Conservation (phyloP, 1,140 invertebrate genomes). For the Bradynema listronoti region DNA sequence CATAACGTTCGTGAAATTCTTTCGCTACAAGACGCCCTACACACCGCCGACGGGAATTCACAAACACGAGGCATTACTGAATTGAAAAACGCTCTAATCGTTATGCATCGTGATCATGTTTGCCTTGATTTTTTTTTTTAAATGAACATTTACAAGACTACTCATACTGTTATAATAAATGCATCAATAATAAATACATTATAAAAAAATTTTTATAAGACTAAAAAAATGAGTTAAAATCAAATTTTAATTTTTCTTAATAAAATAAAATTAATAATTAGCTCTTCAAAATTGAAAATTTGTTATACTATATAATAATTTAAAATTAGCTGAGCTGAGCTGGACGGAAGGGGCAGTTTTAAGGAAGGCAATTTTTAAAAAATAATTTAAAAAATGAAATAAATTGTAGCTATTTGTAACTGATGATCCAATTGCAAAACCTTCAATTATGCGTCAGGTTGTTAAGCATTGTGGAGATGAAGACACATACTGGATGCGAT, state of each 20-base stretch:
- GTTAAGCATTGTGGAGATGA: slow-evolving; percentile 14
- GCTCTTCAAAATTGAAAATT: too few relatives aligned
- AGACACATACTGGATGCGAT: slow-evolving; percentile 6
- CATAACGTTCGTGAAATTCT: slow-evolving; percentile 23
- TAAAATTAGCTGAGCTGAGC: neutral
- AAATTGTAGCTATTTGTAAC: slow-evolving; percentile 23
- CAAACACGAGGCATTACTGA: slow-evolving; percentile 9
- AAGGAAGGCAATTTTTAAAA: neutral
- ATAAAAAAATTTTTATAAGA: too few relatives aligned
- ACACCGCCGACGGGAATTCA: slow-evolving; percentile 26
- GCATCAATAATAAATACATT: too few relatives aligned
- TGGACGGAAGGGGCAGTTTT: neutral
- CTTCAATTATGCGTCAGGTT: slow-evolving; percentile 28
- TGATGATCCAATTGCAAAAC: slow-evolving; percentile 31
- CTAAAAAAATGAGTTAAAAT: slow-evolving; percentile 2
- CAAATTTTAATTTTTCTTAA: too few relatives aligned
- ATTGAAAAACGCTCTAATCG: slow-evolving; percentile 25
- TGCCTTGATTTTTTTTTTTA: neutral
- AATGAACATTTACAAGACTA: neutral
- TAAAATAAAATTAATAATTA: too few relatives aligned
- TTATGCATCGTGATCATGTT: slow-evolving; percentile 23
- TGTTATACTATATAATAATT: too few relatives aligned
- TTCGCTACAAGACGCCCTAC: slow-evolving; percentile 31
- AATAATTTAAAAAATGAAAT: slow-evolving; percentile 1
- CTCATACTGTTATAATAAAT: too few relatives aligned